Evolutionary conservation across 2,888 invertebrate species (phyloP).

Genomic region (Chrysopilus asiliformis): DNA sequence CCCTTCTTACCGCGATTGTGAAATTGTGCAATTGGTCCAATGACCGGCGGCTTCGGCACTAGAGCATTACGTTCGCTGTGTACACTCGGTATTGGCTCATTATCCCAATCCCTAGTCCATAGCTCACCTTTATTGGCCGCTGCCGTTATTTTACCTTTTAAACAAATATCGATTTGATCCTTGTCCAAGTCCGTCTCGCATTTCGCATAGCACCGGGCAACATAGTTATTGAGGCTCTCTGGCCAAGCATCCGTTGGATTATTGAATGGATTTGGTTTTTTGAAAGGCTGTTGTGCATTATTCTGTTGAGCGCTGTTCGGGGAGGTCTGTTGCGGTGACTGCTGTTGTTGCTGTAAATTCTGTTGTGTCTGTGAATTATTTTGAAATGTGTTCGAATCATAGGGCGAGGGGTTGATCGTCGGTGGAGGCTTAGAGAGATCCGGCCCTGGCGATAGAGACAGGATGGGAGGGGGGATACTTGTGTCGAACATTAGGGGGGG

Average conservation of each 20-base stretch:
- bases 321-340: conserved; percentile 1
- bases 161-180: conserved; percentile 85
- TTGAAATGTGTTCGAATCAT: no score
- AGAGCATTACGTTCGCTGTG: conserved; percentile 58
- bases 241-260: conserved; percentile 62
- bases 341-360: conserved; percentile 16
- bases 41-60: conserved; percentile 44
- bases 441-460: conserved; percentile 19
- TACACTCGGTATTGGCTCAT: conserved; percentile 82
- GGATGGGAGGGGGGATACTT: conserved; percentile 35
- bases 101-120: conserved; percentile 87
- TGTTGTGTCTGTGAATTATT: conserved; percentile 31
- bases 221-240: conserved; percentile 69
- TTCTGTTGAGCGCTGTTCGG: conserved; percentile 1
- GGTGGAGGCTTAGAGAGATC: conserved; percentile 32
- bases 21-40: conserved; percentile 44
- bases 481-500: conserved; percentile 14
- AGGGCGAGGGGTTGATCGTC: no score
- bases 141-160: conserved; percentile 86
- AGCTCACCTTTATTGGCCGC: conserved; percentile 79
- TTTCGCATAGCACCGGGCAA: conserved; percentile 82
- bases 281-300: conserved; percentile 18
- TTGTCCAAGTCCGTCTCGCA: conserved; percentile 79
- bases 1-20: conserved; percentile 36
- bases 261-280: conserved; percentile 35